phyloP scores from a whole-genome alignment of 2,797 vertebrate genomes.

The Botia almorhae region DNA sequence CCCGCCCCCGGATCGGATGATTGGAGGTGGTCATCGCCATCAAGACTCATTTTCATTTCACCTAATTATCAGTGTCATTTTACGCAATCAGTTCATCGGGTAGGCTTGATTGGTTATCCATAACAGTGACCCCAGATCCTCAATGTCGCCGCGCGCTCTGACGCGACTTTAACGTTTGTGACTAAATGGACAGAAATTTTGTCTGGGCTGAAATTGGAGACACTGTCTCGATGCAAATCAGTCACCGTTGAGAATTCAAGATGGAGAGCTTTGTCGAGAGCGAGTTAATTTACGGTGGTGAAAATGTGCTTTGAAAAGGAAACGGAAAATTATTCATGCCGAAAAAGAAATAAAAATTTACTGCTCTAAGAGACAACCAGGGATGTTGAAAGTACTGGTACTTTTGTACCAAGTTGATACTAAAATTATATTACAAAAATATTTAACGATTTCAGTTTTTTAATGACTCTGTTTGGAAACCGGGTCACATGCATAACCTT shows the following conservation, averaged over 20 bases:
- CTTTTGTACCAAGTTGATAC: not conserved
- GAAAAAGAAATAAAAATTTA: not conserved
- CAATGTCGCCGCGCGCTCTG: not conserved
- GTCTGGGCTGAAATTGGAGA: slow-evolving; percentile 1
- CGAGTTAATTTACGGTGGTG: not conserved
- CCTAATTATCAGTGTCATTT: slow-evolving; percentile 39
- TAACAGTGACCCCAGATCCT: slow-evolving; percentile 23
- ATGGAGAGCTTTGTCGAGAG: not conserved
- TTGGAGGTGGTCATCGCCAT: not conserved
- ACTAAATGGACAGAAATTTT: not conserved
- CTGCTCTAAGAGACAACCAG: not conserved
- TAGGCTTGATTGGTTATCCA: slow-evolving; percentile 13
- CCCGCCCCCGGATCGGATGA: slow-evolving; percentile 31
- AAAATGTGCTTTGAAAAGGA: not conserved
- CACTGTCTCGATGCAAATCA: slow-evolving; percentile 30
- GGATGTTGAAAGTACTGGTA: not conserved
- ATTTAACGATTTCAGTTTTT: not conserved
- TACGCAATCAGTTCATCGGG: slow-evolving; percentile 6
- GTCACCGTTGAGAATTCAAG: not conserved
- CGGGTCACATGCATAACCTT: too few species aligned
- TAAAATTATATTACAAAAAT: not conserved
- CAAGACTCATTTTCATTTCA: slow-evolving; percentile 7
- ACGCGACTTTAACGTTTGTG: not conserved
- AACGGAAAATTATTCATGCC: not conserved
- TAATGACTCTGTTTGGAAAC: not conserved